Base-by-base conservation (phyloP, 1,140 invertebrate species). In the Glossosoma conforme region DNA sequence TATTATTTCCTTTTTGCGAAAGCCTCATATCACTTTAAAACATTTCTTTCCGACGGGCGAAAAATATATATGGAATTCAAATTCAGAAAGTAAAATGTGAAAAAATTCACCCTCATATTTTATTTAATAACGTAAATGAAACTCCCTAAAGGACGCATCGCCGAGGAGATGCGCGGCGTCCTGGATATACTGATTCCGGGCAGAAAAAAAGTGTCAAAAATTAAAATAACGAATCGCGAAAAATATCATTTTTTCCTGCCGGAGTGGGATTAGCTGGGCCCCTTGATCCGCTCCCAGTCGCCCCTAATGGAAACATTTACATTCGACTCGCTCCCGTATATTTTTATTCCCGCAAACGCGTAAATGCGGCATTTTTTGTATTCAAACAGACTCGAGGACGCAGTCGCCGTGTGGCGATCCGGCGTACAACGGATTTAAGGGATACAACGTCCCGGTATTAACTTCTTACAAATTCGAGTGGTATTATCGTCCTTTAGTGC, bases 51-150 rank as follows among this genome's bases (percentile, higher is more conserved):
- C 40, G 17, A 19, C 22, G 10, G 13, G 15, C 37, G 37, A 41
- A 43, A 44, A 50, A 44, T 44, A 21, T 30, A 53, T 46, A 44
- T 46, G 15, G 38, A 46, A 42, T 54, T 53, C 49, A 52, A 52
- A 52, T 52, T 44, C 24, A 13, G 30, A 50, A 50, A 38, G 41
- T 52, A 52, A 45, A 56, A 52, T 17, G 52, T 24, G 44, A 47
- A 58, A 58, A 58, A 50, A 54, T 54, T 58, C 52, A 48, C 47
- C 51, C 56, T 58, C 56, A 58, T 58, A 58, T 58, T 58, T 58
- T 58, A 58, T 58, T 58, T 51, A 58, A 58, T 58, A 53, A 58
- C 54, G 50, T 57, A 57, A 56, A 56, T 56, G 54, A 52, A 56
- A 52, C 54, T 57, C 55, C 55, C 55, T 38, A 49, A 52, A 53